A percentile compares a stretch with the other conserved stretches of the same genome.
Evolutionary conservation across 1,140 invertebrate genomes (phyloP).

Genomic region (Orchestia grillus): DNA sequence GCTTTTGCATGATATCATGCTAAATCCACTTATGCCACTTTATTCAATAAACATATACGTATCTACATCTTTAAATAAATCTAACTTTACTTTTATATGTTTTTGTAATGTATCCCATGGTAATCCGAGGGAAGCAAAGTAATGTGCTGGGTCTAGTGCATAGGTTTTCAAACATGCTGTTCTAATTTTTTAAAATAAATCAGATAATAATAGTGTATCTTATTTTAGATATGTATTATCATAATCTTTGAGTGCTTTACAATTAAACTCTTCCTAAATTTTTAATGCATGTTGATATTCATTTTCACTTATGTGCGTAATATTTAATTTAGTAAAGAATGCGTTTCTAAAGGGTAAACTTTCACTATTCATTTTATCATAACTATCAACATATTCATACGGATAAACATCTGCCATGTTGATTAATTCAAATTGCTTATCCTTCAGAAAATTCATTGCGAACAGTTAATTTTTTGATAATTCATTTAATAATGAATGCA

Average conservation of each 20-base stretch:
- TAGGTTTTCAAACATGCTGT: conserved; percentile 60
- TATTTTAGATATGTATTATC: conserved; percentile 72
- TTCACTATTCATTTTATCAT: conserved; percentile 33
- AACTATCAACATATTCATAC: background rate
- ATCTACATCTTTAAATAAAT: conserved; percentile 68
- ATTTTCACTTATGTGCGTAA: conserved; percentile 39
- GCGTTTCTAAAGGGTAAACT: background rate
- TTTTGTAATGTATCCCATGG: conserved; percentile 69
- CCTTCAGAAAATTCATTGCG: too few species aligned
- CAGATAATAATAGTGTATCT: conserved; percentile 71
- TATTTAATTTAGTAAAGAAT: conserved; percentile 11
- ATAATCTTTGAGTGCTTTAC: conserved; percentile 68
- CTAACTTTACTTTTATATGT: conserved; percentile 61
- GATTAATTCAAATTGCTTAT: too few species aligned
- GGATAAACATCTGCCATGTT: background rate
- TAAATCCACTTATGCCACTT: conserved; percentile 64
- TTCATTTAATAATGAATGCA: too few species aligned
- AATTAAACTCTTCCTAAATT: conserved; percentile 65
- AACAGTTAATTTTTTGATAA: too few species aligned
- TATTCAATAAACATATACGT: conserved; percentile 69
- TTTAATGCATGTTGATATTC: conserved; percentile 69
- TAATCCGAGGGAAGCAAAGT: conserved; percentile 69
- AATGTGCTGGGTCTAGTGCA: conserved; percentile 68
- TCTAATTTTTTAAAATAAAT: conserved; percentile 74
- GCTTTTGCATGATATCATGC: conserved; percentile 64